A percentile compares a stretch with the other conserved stretches of the same genome.
Conservation (phyloP, 2,797 vertebrate genomes). For the Loris lydekkerianus region DNA sequence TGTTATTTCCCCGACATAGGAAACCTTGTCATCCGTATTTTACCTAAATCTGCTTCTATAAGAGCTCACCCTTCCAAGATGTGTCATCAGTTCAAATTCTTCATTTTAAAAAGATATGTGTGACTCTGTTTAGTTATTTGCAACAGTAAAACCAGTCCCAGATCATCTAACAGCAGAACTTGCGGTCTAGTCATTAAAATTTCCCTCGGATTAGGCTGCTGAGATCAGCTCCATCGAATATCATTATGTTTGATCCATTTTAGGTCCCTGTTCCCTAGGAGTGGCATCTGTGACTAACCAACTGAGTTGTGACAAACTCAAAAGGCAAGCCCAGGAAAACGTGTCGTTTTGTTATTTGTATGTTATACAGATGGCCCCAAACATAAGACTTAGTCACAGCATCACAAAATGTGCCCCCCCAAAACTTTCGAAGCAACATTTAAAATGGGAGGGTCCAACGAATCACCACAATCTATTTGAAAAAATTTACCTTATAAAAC, state of each 20-base stretch:
- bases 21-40: conserved; percentile 77
- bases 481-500: conserved; percentile 67
- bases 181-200: conserved; percentile 72
- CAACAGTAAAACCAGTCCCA: conserved; percentile 70
- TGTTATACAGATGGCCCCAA: conserved; percentile 64
- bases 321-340: conserved; percentile 52
- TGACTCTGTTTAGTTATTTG: conserved; percentile 63
- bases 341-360: neutral
- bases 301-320: conserved; percentile 21
- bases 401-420: conserved; percentile 35
- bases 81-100: conserved; percentile 70
- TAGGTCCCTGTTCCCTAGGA: neutral
- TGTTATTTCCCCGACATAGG: conserved; percentile 75
- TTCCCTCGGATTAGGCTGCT: conserved; percentile 9
- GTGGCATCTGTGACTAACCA: neutral
- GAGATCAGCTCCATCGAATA: conserved; percentile 46
- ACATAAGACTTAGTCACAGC: conserved; percentile 13
- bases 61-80: conserved; percentile 62
- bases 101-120: conserved; percentile 66
- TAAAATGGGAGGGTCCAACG: conserved; percentile 37
- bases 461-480: conserved; percentile 68
- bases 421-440: conserved; percentile 62
- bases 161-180: conserved; percentile 58
- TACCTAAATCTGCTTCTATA: conserved; percentile 74
- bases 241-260: conserved; percentile 39